Percentiles rank a stretch among this genome's conserved stretches.
Conservation (phyloP, 2,888 invertebrate genomes). For the Cephalotes varians region DNA sequence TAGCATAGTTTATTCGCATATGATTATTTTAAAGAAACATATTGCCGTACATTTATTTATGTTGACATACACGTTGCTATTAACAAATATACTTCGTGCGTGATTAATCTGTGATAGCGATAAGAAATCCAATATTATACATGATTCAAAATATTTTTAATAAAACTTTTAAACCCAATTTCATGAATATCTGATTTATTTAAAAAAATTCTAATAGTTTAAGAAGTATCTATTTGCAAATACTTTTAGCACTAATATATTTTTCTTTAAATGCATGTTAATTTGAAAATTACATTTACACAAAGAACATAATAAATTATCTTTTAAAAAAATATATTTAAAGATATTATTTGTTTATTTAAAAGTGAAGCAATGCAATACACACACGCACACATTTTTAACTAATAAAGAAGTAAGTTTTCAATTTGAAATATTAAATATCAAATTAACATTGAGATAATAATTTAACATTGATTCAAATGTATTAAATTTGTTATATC, state of each 20-base stretch:
- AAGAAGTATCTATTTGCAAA: not conserved
- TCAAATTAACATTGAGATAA: not conserved
- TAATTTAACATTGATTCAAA: not conserved
- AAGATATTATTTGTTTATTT: not conserved
- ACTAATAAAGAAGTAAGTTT: not conserved
- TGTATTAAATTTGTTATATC: not conserved
- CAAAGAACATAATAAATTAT: not conserved
- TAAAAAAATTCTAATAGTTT: not conserved
- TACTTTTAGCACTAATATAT: not conserved
- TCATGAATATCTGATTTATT: not conserved
- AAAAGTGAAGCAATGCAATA: not conserved
- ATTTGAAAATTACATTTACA: not conserved
- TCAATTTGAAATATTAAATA: not conserved
- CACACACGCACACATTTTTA: too few relatives aligned
- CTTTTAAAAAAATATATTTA: not conserved
- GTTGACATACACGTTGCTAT: constrained; percentile 40
- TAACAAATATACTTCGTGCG: constrained; percentile 61
- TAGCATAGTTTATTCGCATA: constrained; percentile 43
- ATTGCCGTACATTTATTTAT: constrained; percentile 59
- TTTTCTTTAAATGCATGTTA: not conserved
- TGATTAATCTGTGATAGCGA: constrained; percentile 77
- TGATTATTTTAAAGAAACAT: constrained; percentile 16
- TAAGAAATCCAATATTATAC: constrained; percentile 68
- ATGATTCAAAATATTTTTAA: constrained; percentile 27
- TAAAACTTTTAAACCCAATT: constrained; percentile 28